Percentiles rank a stretch among this genome's conserved stretches.
Conservation (phyloP, 2,888 invertebrate genomes). For the Nudaria mundana region DNA sequence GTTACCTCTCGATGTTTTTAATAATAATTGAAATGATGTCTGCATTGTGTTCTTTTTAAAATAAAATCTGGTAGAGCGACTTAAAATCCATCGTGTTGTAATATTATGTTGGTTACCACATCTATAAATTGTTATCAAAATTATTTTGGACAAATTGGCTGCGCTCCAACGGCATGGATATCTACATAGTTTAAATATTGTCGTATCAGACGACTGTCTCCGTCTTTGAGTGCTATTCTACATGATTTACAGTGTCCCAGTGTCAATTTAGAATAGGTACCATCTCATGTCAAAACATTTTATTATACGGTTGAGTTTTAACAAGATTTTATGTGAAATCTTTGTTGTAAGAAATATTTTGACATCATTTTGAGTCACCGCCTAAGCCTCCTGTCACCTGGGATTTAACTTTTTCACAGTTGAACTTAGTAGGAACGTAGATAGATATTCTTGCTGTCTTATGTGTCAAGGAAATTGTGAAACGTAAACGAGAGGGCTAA, state of each 20-base stretch:
- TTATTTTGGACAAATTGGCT: slow-evolving; percentile 62
- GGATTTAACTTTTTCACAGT: too few relatives aligned
- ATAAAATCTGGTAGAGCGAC: too few relatives aligned
- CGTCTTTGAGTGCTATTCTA: slow-evolving; percentile 56
- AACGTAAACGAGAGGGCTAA: too few relatives aligned
- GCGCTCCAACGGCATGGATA: slow-evolving; percentile 56
- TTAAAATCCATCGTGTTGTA: too few relatives aligned
- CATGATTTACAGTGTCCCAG: slow-evolving; percentile 58
- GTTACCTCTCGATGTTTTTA: slow-evolving; percentile 18
- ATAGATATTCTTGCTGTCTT: too few relatives aligned
- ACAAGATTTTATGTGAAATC: slow-evolving; percentile 5
- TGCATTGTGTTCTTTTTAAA: too few relatives aligned
- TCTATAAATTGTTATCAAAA: slow-evolving; percentile 39
- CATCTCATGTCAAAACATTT: slow-evolving; percentile 18
- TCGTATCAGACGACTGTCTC: slow-evolving; percentile 59
- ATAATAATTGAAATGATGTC: too few relatives aligned
- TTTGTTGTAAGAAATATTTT: slow-evolving; percentile 3
- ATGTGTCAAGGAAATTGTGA: too few relatives aligned
- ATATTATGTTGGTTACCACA: too few relatives aligned
- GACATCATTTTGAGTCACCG: background rate
- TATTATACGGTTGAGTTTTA: slow-evolving; percentile 15
- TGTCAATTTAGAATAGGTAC: slow-evolving; percentile 44
- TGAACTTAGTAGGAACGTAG: too few relatives aligned
- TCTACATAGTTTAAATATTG: slow-evolving; percentile 52
- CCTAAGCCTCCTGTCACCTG: too few relatives aligned